These are phyloP conservation scores for Pectinophora gossypiella DNA, from an alignment of 1,140 invertebrate species.

Conservation along the genomic window DNA sequence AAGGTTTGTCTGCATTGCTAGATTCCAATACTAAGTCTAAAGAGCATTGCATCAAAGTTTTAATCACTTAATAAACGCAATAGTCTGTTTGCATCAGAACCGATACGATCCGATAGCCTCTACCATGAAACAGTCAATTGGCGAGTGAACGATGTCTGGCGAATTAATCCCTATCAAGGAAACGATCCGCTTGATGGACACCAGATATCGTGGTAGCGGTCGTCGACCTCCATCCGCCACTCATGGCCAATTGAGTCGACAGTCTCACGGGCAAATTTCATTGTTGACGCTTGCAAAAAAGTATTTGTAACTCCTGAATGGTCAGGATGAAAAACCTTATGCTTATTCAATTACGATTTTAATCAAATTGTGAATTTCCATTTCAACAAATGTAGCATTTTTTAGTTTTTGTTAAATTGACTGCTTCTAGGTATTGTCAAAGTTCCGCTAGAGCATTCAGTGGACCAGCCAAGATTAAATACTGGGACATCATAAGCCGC, in stretches of 20 bases:
- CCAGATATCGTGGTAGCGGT: slow-evolving; percentile 21
- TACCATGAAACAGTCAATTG: neutral
- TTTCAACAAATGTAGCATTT: no score
- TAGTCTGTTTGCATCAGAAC: neutral
- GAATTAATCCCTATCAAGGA: no score
- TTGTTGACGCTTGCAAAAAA: neutral
- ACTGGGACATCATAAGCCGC: neutral
- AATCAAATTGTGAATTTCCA: no score
- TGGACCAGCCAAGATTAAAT: no score
- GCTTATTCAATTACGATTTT: no score
- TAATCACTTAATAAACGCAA: neutral
- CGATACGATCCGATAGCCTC: neutral
- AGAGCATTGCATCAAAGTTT: neutral
- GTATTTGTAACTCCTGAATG: neutral
- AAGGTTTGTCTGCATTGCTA: no score
- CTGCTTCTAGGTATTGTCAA: no score
- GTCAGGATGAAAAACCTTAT: no score
- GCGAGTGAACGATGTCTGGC: no score
- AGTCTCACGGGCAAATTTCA: slow-evolving; percentile 28
- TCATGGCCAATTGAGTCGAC: slow-evolving; percentile 41
- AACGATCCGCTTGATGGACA: slow-evolving; percentile 9
- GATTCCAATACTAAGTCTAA: no score
- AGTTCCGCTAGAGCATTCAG: no score
- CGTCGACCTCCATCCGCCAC: slow-evolving; percentile 40
- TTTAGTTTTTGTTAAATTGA: no score